Percentiles rank a stretch among this genome's conserved stretches.
Conservation (phyloP, 2,797 vertebrate species). For the Sciurus carolinensis region DNA sequence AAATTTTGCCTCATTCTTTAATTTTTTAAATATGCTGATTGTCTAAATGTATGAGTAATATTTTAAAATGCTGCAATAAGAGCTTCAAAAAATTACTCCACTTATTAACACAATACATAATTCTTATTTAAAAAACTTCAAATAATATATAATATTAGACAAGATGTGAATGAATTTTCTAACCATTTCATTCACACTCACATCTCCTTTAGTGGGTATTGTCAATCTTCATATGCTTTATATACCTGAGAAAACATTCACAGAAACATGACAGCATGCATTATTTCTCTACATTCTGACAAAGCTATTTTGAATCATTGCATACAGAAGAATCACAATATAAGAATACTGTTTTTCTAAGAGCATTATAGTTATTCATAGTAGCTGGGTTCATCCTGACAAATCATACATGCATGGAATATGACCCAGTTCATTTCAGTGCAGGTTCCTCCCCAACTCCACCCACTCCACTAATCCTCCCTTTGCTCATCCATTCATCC, state of each 20-base stretch:
- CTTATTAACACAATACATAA: background rate
- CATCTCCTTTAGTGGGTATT: too few relatives aligned
- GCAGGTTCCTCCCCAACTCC: too few relatives aligned
- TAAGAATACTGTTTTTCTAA: background rate
- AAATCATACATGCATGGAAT: too few relatives aligned
- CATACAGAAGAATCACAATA: background rate
- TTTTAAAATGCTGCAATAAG: background rate
- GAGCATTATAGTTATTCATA: too few relatives aligned
- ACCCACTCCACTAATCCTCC: too few relatives aligned
- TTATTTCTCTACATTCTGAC: background rate
- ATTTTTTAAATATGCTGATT: slow-evolving; percentile 5
- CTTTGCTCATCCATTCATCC: too few relatives aligned
- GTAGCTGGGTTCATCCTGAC: too few relatives aligned
- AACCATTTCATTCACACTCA: background rate
- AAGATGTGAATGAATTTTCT: background rate
- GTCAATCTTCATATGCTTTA: background rate
- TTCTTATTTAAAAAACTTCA: background rate
- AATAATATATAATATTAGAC: background rate
- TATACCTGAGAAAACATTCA: background rate
- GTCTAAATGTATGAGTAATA: slow-evolving; percentile 2
- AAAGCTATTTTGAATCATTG: background rate
- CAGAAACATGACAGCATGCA: background rate
- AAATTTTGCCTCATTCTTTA: background rate
- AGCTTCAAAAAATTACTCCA: slow-evolving; percentile 11
- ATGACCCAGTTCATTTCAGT: too few relatives aligned